These are phyloP conservation scores for Trichomalopsis sarcophagae DNA, from an alignment of 1,140 invertebrate genomes.

Conservation along the genomic window DNA sequence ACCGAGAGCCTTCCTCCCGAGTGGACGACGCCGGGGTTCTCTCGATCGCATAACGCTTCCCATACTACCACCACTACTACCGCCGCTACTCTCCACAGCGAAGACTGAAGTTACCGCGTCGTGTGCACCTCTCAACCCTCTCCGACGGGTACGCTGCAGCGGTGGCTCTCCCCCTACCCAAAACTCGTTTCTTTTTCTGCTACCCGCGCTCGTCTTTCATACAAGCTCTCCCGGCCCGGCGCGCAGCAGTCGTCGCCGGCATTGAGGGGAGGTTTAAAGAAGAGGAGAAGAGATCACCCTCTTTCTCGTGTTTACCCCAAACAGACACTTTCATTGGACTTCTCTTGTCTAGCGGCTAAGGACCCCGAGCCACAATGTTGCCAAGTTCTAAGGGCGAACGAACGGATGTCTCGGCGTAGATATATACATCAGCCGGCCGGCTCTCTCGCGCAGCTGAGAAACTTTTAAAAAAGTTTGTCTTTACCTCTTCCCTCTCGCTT, in stretches of 20 bases:
- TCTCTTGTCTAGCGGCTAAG: conserved; percentile 42
- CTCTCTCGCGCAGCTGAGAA: background rate
- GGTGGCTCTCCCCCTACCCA: background rate
- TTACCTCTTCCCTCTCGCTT: background rate
- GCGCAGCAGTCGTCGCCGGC: background rate
- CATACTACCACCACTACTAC: background rate
- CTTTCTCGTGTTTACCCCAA: conserved; percentile 45
- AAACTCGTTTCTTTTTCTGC: background rate
- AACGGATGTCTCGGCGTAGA: background rate
- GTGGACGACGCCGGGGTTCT: conserved; percentile 49
- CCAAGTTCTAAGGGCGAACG: conserved; percentile 31
- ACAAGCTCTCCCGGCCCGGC: background rate
- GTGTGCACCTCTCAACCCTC: background rate
- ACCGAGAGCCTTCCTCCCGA: conserved; percentile 48
- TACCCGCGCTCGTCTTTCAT: background rate
- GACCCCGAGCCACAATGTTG: conserved; percentile 31
- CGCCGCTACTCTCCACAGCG: too few relatives aligned
- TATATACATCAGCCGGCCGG: background rate
- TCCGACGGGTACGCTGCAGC: background rate
- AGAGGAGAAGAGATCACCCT: conserved; percentile 29
- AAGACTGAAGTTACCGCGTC: background rate
- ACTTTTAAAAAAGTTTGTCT: conserved; percentile 46
- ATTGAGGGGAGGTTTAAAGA: conserved; percentile 40
- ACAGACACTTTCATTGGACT: conserved; percentile 47
- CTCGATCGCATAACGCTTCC: conserved; percentile 41